phyloP scores from a whole-genome alignment of 2,797 vertebrate species.

The Pygocentrus nattereri region DNA sequence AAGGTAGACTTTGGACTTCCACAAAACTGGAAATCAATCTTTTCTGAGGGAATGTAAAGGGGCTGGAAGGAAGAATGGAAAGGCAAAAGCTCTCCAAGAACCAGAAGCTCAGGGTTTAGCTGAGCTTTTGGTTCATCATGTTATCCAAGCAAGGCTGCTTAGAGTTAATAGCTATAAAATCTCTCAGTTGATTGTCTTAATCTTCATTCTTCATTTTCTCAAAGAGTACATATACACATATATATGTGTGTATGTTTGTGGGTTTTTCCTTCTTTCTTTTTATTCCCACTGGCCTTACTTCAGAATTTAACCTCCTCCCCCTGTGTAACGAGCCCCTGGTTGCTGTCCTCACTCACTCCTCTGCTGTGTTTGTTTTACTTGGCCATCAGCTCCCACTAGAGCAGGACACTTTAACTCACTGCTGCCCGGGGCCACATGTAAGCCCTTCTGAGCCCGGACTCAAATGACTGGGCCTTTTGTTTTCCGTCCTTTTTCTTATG shows the following conservation, averaged over 20 bases:
- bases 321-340: constrained; percentile 63
- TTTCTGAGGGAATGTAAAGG: constrained; percentile 48
- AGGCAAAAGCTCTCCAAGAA: constrained; percentile 20
- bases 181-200: constrained; percentile 45
- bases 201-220: constrained; percentile 47
- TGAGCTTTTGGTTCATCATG: constrained; percentile 28
- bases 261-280: constrained; percentile 65
- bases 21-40: constrained; percentile 55
- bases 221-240: constrained; percentile 32
- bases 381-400: constrained; percentile 77
- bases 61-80: constrained; percentile 16
- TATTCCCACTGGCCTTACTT: constrained; percentile 63
- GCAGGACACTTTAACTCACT: constrained; percentile 79
- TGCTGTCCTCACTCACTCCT: constrained; percentile 67
- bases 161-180: constrained; percentile 56
- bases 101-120: constrained; percentile 10
- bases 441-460: constrained; percentile 73
- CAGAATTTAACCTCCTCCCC: constrained; percentile 69
- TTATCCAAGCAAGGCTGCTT: neutral
- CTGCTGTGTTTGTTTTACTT: constrained; percentile 83
- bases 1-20: constrained; percentile 23
- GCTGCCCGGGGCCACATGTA: constrained; percentile 76
- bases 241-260: constrained; percentile 15
- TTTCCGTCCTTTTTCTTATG: constrained; percentile 59
- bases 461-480: constrained; percentile 65